Conservation (phyloP, 1,140 invertebrate species). For the Lepidurus couesii region DNA sequence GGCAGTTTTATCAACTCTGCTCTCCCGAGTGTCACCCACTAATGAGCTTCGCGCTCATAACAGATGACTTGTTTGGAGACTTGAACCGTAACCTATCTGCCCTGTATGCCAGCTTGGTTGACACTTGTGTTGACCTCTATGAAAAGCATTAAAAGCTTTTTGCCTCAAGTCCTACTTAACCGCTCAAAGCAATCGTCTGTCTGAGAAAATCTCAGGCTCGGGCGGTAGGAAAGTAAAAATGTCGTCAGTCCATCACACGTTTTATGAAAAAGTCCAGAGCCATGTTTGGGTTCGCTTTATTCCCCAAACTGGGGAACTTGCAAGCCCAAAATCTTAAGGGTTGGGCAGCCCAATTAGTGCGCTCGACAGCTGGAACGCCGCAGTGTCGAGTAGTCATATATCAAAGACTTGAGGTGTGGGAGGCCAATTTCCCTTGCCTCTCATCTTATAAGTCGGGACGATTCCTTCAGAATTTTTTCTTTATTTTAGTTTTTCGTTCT, state of each 20-base stretch:
- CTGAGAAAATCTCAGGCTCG: neutral
- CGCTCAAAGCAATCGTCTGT: neutral
- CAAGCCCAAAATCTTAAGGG: slow-evolving; percentile 12
- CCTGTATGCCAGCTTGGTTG: neutral
- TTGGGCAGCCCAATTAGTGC: slow-evolving; percentile 14
- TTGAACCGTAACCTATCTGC: neutral
- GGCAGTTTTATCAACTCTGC: neutral
- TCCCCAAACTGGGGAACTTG: neutral
- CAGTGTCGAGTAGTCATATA: slow-evolving; percentile 22
- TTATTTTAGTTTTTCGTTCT: neutral
- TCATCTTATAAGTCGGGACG: slow-evolving; percentile 36
- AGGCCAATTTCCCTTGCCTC: neutral
- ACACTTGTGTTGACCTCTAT: neutral
- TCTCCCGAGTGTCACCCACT: slow-evolving; percentile 20
- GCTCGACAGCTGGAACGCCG: slow-evolving; percentile 20
- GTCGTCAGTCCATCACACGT: slow-evolving; percentile 17
- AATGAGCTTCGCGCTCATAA: slow-evolving; percentile 17
- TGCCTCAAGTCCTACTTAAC: neutral
- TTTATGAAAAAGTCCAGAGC: slow-evolving; percentile 15
- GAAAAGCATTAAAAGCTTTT: neutral
- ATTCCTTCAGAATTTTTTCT: slow-evolving; percentile 48
- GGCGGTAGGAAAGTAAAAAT: neutral
- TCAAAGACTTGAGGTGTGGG: slow-evolving; percentile 23
- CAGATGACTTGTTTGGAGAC: slow-evolving; percentile 21
- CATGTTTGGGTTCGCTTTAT: slow-evolving; percentile 4